Percentiles rank a stretch among this genome's conserved stretches.
phyloP scores from a whole-genome alignment of 2,113 vertebrate species.

The Thamnaconus septentrionalis region DNA sequence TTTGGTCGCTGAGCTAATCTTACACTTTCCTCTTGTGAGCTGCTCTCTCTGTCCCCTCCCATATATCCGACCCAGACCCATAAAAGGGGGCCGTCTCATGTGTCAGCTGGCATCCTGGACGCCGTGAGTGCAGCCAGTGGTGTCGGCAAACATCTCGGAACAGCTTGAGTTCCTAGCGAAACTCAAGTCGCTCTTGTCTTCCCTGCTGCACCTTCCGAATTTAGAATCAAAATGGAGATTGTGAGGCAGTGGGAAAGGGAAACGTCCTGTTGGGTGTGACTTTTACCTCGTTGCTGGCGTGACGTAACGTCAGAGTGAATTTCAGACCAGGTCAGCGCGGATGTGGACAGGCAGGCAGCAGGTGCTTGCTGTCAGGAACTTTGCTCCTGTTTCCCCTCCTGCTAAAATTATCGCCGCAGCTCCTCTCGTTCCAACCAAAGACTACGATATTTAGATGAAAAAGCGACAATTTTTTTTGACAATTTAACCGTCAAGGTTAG shows the following conservation, averaged over 20 bases:
- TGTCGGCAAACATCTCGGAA: constrained; percentile 24
- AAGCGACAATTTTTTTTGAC: constrained; percentile 9
- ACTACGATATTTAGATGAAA: constrained; percentile 21
- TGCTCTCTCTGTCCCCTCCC: constrained; percentile 47
- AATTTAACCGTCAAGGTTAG: background rate
- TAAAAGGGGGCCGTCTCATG: constrained; percentile 64
- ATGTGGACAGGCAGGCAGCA: constrained; percentile 55
- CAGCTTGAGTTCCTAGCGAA: no score
- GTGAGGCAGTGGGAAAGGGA: background rate
- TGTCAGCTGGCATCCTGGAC: constrained; percentile 52
- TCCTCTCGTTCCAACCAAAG: constrained; percentile 41
- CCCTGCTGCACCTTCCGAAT: no score
- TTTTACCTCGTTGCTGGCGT: background rate
- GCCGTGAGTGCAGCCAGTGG: constrained; percentile 21
- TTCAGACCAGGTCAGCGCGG: background rate
- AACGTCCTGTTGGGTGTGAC: background rate
- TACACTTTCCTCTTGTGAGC: constrained; percentile 69
- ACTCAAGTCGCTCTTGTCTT: no score
- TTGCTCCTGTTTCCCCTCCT: constrained; percentile 57
- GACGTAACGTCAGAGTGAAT: constrained; percentile 6
- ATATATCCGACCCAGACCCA: constrained; percentile 50
- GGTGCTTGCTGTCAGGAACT: constrained; percentile 63
- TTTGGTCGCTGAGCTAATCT: constrained; percentile 60
- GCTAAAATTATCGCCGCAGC: constrained; percentile 71
- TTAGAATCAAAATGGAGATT: no score